Evolutionary conservation across 2,797 vertebrate genomes (phyloP).

Genomic region (Synanceia verrucosa): DNA sequence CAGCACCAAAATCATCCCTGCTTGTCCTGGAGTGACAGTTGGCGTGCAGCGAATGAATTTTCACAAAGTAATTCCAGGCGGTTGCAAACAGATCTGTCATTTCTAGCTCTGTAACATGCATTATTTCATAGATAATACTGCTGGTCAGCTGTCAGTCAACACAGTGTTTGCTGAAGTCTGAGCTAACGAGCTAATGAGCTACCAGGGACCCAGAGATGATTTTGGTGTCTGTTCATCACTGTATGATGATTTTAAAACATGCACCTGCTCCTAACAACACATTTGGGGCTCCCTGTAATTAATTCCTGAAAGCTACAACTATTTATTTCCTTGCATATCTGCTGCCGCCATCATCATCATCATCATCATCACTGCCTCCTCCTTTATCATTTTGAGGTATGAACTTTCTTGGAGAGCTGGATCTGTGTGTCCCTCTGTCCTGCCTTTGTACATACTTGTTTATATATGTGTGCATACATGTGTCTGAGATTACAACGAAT

Average conservation of each 20-base stretch:
- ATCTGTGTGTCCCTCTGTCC: slow-evolving; percentile 16
- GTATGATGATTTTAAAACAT: neutral
- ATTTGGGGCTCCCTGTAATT: neutral
- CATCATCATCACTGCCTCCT: neutral
- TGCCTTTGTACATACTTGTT: slow-evolving; percentile 69
- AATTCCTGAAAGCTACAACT: slow-evolving; percentile 17
- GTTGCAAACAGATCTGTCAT: neutral
- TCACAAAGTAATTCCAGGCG: neutral
- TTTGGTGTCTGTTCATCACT: slow-evolving; percentile 4
- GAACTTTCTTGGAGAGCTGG: slow-evolving; percentile 48
- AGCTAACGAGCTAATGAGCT: slow-evolving; percentile 9
- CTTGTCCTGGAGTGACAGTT: neutral
- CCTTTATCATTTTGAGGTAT: slow-evolving; percentile 29
- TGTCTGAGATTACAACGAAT: slow-evolving; percentile 65
- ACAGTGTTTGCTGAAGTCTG: neutral
- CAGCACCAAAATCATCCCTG: slow-evolving; percentile 19
- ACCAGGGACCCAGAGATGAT: slow-evolving; percentile 15
- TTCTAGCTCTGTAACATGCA: neutral
- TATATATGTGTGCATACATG: slow-evolving; percentile 39
- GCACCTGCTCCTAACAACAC: neutral
- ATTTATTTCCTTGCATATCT: neutral
- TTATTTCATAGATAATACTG: neutral
- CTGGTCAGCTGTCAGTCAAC: slow-evolving; percentile 9
- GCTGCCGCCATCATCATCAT: slow-evolving; percentile 12
- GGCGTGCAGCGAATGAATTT: neutral